These are phyloP conservation scores for Hydra vulgaris DNA, from an alignment of 30 jellyfish, hydroid and myxozoan species.

Conservation along the genomic window DNA sequence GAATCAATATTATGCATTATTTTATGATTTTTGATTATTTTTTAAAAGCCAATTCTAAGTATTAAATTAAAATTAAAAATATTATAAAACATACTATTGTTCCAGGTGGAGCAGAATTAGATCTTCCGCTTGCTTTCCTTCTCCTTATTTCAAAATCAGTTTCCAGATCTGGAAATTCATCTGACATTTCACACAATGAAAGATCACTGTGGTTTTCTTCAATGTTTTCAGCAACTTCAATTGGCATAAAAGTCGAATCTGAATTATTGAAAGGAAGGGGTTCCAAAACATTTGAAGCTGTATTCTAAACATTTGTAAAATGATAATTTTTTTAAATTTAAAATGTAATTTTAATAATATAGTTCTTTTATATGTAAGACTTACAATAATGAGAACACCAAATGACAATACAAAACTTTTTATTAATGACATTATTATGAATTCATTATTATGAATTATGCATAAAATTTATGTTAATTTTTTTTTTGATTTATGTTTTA, in stretches of 20 bases:
- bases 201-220: constrained; percentile 39
- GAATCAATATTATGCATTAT: too few species aligned
- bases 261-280: constrained; percentile 14
- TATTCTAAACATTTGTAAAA: background rate
- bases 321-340: background rate
- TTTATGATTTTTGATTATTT: too few species aligned
- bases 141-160: constrained; percentile 18
- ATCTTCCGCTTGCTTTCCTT: constrained; percentile 20
- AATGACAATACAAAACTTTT: too few species aligned
- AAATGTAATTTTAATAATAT: background rate
- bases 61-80: too few species aligned
- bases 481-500: too few species aligned
- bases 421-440: too few species aligned
- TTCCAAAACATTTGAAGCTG: constrained; percentile 22
- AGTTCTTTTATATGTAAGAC: too few species aligned
- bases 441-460: too few species aligned
- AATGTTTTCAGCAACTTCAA: constrained; percentile 4
- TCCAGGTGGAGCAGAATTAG: constrained; percentile 79
- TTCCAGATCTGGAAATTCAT: constrained; percentile 33
- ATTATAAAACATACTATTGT: background rate
- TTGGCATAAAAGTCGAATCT: background rate
- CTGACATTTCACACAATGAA: constrained; percentile 34
- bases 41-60: too few species aligned
- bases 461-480: too few species aligned
- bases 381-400: too few species aligned